Evolutionary conservation across 1,140 invertebrate species (phyloP).

Genomic region (Hermatobates lingyangjiaoensis): DNA sequence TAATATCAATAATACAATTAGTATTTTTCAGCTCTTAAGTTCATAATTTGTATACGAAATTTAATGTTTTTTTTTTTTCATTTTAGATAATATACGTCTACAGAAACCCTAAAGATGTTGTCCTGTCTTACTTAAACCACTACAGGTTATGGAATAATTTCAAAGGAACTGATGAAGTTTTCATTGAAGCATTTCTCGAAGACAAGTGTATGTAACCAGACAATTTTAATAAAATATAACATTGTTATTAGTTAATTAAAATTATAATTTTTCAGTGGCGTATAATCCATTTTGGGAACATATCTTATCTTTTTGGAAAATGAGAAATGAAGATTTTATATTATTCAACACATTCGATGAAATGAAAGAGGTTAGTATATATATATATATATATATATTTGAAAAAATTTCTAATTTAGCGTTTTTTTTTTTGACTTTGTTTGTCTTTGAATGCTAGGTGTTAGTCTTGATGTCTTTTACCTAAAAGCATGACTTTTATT

Average conservation of each 20-base stretch:
- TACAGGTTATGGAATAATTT: slow-evolving; percentile 22
- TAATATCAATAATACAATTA: no score
- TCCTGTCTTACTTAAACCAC: slow-evolving; percentile 38
- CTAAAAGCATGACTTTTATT: no score
- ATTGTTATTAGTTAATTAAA: neutral
- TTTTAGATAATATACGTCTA: slow-evolving; percentile 38
- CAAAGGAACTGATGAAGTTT: slow-evolving; percentile 26
- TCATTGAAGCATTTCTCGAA: slow-evolving; percentile 26
- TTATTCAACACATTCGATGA: slow-evolving; percentile 32
- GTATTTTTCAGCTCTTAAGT: no score
- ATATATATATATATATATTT: no score
- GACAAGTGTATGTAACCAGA: slow-evolving; percentile 20
- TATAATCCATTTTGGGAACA: slow-evolving; percentile 22
- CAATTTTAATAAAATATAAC: neutral
- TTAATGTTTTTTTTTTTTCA: no score
- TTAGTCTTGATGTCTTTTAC: no score
- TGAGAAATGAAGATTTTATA: slow-evolving; percentile 25
- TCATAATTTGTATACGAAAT: no score
- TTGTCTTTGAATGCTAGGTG: no score
- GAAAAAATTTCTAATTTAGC: no score
- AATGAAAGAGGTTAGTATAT: slow-evolving; percentile 21
- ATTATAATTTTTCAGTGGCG: slow-evolving; percentile 14
- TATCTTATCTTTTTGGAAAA: slow-evolving; percentile 24
- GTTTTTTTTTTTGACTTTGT: no score
- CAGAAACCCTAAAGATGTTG: slow-evolving; percentile 39